Conservation (phyloP, 2,888 invertebrate species). For the Spodoptera exigua region DNA sequence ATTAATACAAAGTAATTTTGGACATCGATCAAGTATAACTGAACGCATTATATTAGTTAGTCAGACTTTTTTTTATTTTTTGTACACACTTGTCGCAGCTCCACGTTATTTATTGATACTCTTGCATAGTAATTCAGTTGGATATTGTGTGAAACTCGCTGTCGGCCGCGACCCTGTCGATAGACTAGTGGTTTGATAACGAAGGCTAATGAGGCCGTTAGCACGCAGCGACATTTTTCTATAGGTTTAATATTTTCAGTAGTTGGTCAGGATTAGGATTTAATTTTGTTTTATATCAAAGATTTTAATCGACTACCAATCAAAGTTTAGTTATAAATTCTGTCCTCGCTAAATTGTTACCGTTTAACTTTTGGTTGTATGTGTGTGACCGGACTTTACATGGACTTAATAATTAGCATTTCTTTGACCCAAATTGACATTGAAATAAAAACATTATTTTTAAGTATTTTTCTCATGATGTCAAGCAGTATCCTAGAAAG, state of each 20-base stretch:
- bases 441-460: slow-evolving; percentile 10
- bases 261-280: no score
- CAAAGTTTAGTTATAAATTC: slow-evolving; percentile 28
- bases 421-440: neutral
- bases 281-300: no score
- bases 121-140: slow-evolving; percentile 14
- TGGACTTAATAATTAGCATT: slow-evolving; percentile 9
- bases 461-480: neutral
- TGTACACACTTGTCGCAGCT: slow-evolving; percentile 19
- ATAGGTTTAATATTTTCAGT: no score
- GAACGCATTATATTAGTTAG: slow-evolving; percentile 19
- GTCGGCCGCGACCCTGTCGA: no score
- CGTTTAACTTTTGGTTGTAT: slow-evolving; percentile 48
- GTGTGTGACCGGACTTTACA: slow-evolving; percentile 49
- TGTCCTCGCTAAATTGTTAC: slow-evolving; percentile 66
- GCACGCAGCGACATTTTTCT: no score
- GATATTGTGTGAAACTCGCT: slow-evolving; percentile 1
- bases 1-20: slow-evolving; percentile 1
- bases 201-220: no score
- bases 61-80: slow-evolving; percentile 38
- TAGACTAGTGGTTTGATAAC: no score
- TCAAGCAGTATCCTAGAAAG: slow-evolving; percentile 20
- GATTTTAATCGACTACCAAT: slow-evolving; percentile 16
- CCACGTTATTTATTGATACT: slow-evolving; percentile 3
- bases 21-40: slow-evolving; percentile 32